phyloP scores from a whole-genome alignment of 2,888 invertebrate species.

The Stramonita haemastoma region DNA sequence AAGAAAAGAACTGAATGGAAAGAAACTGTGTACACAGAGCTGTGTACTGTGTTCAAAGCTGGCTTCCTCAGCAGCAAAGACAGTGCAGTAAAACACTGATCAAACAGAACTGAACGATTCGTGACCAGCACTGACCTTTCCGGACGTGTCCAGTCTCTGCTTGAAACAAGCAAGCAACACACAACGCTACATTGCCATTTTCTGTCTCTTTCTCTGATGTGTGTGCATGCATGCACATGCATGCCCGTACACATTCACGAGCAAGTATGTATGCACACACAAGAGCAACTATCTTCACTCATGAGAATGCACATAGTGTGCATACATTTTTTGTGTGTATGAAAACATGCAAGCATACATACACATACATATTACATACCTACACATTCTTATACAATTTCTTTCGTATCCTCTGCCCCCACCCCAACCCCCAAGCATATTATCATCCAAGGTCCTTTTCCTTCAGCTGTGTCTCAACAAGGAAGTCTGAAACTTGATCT shows the following conservation, averaged over 20 bases:
- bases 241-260: neutral
- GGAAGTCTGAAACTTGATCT: no score
- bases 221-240: neutral
- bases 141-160: slow-evolving; percentile 47
- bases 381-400: neutral
- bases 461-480: no score
- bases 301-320: neutral
- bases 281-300: neutral
- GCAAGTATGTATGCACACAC: neutral
- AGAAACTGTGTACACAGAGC: neutral
- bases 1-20: neutral
- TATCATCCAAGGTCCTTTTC: no score
- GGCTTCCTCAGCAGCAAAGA: neutral
- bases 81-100: slow-evolving; percentile 22
- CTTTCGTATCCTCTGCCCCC: neutral
- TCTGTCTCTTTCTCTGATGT: neutral
- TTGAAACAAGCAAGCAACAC: slow-evolving; percentile 28
- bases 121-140: slow-evolving; percentile 44
- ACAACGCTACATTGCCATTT: neutral
- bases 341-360: neutral
- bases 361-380: neutral
- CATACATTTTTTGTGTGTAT: neutral
- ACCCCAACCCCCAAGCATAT: neutral
- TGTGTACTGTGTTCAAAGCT: neutral
- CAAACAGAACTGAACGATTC: neutral